phyloP scores from a whole-genome alignment of 2,888 invertebrate genomes.

The Eilema griseolum region DNA sequence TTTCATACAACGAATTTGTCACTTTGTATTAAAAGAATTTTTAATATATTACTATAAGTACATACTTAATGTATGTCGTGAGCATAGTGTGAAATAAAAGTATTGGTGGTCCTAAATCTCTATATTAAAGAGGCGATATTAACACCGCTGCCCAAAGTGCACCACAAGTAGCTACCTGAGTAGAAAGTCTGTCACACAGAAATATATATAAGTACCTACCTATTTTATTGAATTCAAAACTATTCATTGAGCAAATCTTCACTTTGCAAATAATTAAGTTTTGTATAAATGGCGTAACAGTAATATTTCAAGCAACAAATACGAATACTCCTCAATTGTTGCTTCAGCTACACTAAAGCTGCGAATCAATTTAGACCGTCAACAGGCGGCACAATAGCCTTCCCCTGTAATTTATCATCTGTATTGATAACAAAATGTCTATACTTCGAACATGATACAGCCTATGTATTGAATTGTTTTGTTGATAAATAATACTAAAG shows the following conservation, averaged over 20 bases:
- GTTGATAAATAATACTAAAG: slow-evolving; percentile 12
- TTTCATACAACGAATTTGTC: background rate
- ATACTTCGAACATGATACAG: slow-evolving; percentile 39
- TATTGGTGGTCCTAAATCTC: no score
- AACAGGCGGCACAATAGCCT: slow-evolving; percentile 39
- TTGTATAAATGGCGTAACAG: background rate
- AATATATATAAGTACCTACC: no score
- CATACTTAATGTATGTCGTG: no score
- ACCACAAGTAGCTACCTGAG: background rate
- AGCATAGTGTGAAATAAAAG: no score
- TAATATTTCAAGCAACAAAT: slow-evolving; percentile 23
- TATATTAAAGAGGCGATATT: no score
- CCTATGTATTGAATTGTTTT: slow-evolving; percentile 34
- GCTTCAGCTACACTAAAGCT: slow-evolving; percentile 8
- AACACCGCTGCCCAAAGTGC: no score
- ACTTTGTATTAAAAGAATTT: no score
- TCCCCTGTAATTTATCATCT: slow-evolving; percentile 46
- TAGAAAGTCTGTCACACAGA: background rate
- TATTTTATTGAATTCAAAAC: background rate
- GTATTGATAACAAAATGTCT: slow-evolving; percentile 42
- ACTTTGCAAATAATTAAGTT: background rate
- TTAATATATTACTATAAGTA: no score
- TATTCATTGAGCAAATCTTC: background rate
- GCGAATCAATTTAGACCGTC: slow-evolving; percentile 12
- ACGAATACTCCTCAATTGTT: slow-evolving; percentile 36